These are phyloP conservation scores for Anolis sagrei DNA, from an alignment of 2,113 vertebrate genomes.

Conservation along the genomic window DNA sequence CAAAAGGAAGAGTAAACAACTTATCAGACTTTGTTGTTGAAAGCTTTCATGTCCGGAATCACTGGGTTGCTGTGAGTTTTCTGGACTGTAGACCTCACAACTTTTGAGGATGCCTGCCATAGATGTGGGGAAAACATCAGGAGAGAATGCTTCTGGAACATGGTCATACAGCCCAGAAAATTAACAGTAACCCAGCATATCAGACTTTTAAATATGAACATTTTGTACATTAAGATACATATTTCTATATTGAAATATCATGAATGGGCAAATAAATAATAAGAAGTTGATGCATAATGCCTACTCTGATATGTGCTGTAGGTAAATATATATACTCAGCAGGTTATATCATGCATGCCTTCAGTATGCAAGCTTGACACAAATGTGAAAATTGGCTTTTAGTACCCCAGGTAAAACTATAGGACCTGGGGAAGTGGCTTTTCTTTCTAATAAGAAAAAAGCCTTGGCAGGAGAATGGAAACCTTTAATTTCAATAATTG, in stretches of 20 bases:
- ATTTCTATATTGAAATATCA: background rate
- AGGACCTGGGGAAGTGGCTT: background rate
- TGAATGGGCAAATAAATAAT: background rate
- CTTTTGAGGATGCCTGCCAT: no score
- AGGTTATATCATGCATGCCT: background rate
- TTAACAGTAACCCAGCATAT: no score
- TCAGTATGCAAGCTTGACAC: background rate
- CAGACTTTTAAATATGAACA: background rate
- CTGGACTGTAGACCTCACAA: no score
- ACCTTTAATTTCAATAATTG: background rate
- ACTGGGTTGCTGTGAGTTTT: no score
- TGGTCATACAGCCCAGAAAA: no score
- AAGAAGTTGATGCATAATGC: background rate
- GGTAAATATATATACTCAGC: background rate
- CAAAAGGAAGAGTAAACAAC: background rate
- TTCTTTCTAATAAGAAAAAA: background rate
- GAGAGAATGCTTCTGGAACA: no score
- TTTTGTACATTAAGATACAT: background rate
- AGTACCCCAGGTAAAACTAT: background rate
- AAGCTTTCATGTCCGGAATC: no score
- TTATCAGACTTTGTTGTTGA: background rate
- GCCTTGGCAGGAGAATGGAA: background rate
- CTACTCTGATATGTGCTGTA: background rate
- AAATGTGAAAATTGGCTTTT: background rate
- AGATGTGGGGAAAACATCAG: no score